These are phyloP conservation scores for Atta cephalotes DNA, from an alignment of 1,140 invertebrate species.

Conservation along the genomic window DNA sequence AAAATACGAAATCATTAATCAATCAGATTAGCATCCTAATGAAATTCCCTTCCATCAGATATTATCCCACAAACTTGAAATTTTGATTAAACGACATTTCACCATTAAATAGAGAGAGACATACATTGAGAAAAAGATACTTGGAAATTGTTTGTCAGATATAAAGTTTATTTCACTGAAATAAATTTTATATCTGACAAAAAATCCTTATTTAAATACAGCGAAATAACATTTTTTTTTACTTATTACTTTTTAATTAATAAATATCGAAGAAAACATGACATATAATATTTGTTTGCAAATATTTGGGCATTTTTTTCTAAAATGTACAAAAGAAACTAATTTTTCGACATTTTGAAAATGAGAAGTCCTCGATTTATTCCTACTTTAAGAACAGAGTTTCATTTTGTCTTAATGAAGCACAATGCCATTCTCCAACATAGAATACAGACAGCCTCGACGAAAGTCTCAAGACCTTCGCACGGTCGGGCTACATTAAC, in stretches of 20 bases:
- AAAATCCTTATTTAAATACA: no score
- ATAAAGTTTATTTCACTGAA: no score
- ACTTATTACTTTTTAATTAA: no score
- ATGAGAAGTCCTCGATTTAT: not conserved
- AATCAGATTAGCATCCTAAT: not conserved
- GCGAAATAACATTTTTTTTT: no score
- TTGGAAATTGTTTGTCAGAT: no score
- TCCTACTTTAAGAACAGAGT: not conserved
- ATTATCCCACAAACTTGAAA: not conserved
- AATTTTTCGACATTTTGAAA: not conserved
- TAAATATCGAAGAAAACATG: no score
- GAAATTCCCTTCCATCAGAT: not conserved
- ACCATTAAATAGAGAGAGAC: not conserved
- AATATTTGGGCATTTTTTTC: no score
- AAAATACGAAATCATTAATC: constrained; percentile 10
- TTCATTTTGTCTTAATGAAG: not conserved
- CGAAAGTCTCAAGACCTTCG: constrained; percentile 36
- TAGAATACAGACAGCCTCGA: constrained; percentile 1
- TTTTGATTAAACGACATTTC: not conserved
- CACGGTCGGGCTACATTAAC: constrained; percentile 46
- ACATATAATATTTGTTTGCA: no score
- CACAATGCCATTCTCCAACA: constrained; percentile 19
- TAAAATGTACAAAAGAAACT: no score
- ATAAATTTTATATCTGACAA: no score
- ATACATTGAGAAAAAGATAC: no score